phyloP scores from a whole-genome alignment of 2,113 vertebrate genomes.

The Gasterosteus nipponicus region DNA sequence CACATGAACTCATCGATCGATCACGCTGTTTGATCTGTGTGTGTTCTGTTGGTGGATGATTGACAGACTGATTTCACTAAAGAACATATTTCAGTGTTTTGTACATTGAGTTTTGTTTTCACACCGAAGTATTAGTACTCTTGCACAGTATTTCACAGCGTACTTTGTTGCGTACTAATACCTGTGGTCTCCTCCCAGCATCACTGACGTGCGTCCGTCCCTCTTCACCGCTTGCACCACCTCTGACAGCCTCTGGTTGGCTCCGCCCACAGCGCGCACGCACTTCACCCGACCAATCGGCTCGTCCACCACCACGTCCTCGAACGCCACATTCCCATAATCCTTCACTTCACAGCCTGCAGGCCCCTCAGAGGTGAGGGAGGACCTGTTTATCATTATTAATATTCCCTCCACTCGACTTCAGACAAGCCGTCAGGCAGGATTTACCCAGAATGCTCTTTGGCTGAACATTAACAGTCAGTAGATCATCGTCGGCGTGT shows the following conservation, averaged over 20 bases:
- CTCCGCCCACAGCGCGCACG: conserved; percentile 71
- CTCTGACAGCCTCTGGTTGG: conserved; percentile 73
- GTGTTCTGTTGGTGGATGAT: not conserved
- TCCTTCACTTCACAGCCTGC: conserved; percentile 81
- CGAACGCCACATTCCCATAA: conserved; percentile 81
- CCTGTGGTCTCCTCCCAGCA: conserved; percentile 86
- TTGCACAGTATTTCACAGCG: too few relatives aligned
- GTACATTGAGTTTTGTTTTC: too few relatives aligned
- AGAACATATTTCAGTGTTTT: too few relatives aligned
- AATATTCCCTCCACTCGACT: too few relatives aligned
- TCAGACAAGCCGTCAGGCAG: too few relatives aligned
- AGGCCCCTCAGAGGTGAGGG: not conserved
- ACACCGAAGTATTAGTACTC: too few relatives aligned
- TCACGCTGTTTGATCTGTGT: not conserved
- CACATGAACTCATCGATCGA: too few relatives aligned
- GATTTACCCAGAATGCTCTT: conserved; percentile 19
- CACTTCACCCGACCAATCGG: conserved; percentile 55
- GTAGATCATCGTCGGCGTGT: not conserved
- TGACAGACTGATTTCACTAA: not conserved
- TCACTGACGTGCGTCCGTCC: conserved; percentile 72
- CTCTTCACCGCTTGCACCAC: conserved; percentile 70
- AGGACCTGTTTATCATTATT: too few relatives aligned
- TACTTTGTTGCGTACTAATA: conserved; percentile 7
- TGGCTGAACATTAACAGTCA: conserved; percentile 10
- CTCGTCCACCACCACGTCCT: conserved; percentile 55